Evolutionary conservation across 1,140 invertebrate species (phyloP).

Genomic region (Sycophaga agraensis): DNA sequence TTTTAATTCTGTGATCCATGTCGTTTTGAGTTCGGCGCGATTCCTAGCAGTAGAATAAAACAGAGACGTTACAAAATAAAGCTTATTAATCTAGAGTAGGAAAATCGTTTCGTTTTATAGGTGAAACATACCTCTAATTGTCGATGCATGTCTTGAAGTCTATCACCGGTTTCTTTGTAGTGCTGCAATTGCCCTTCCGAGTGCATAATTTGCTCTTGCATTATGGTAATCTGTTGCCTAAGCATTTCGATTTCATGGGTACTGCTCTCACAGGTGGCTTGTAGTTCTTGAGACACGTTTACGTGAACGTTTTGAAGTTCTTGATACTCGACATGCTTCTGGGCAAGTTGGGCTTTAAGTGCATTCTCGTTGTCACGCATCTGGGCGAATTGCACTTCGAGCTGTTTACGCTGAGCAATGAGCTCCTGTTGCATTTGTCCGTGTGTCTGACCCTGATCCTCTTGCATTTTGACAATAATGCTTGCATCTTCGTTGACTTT

Average conservation of each 20-base stretch:
- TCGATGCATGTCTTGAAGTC: slow-evolving; percentile 57
- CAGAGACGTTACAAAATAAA: too few species aligned
- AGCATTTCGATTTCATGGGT: slow-evolving; percentile 53
- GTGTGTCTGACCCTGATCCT: slow-evolving; percentile 59
- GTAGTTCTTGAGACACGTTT: slow-evolving; percentile 55
- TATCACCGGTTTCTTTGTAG: slow-evolving; percentile 47
- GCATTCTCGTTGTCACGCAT: slow-evolving; percentile 57
- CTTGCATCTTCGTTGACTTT: slow-evolving; percentile 64
- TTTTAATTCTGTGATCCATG: slow-evolving; percentile 60
- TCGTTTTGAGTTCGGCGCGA: slow-evolving; percentile 57
- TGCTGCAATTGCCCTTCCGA: slow-evolving; percentile 47
- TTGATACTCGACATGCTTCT: slow-evolving; percentile 59
- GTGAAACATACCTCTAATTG: slow-evolving; percentile 64
- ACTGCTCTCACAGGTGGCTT: slow-evolving; percentile 54
- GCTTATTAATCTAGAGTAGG: too few species aligned
- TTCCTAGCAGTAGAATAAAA: slow-evolving; percentile 49
- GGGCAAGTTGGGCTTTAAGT: slow-evolving; percentile 55
- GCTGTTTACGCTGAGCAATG: slow-evolving; percentile 57
- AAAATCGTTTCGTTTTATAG: too few species aligned
- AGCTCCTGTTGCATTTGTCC: slow-evolving; percentile 57
- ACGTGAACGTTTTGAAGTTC: slow-evolving; percentile 56
- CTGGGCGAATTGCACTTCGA: slow-evolving; percentile 57
- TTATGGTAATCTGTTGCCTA: slow-evolving; percentile 52
- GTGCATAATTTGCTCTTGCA: slow-evolving; percentile 53
- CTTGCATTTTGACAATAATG: slow-evolving; percentile 59